Evolutionary conservation across 2,888 invertebrate genomes (phyloP).

Genomic region (Belgica antarctica): DNA sequence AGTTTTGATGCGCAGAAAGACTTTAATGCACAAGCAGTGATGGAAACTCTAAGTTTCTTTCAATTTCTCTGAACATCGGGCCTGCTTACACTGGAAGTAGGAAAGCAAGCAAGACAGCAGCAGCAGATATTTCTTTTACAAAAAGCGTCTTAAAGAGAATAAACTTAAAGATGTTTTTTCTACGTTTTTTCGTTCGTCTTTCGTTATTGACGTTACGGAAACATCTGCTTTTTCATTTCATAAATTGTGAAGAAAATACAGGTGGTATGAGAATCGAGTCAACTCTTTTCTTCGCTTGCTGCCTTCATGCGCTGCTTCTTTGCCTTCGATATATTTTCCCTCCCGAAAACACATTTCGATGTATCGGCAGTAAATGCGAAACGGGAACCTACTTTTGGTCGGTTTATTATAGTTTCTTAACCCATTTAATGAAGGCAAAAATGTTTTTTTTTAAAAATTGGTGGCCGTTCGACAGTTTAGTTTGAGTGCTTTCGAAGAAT

Average conservation of each 20-base stretch:
- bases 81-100: background rate
- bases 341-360: background rate
- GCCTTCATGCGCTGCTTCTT: background rate
- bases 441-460: no score
- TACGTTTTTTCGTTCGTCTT: constrained; percentile 9
- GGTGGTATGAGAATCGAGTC: constrained; percentile 39
- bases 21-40: constrained; percentile 28
- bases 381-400: background rate
- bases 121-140: constrained; percentile 12
- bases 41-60: constrained; percentile 34
- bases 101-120: constrained; percentile 29
- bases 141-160: constrained; percentile 39
- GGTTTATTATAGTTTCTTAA: background rate
- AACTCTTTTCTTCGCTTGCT: constrained; percentile 39
- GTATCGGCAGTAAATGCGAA: constrained; percentile 15
- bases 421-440: background rate
- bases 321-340: background rate
- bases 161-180: constrained; percentile 40
- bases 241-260: constrained; percentile 38
- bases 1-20: constrained; percentile 27
- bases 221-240: constrained; percentile 35
- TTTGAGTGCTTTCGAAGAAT: no score
- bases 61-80: constrained; percentile 20
- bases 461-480: no score
- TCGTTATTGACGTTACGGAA: constrained; percentile 33